These are phyloP conservation scores for Lasiurus borealis DNA, from an alignment of 2,113 vertebrate species.

Conservation along the genomic window DNA sequence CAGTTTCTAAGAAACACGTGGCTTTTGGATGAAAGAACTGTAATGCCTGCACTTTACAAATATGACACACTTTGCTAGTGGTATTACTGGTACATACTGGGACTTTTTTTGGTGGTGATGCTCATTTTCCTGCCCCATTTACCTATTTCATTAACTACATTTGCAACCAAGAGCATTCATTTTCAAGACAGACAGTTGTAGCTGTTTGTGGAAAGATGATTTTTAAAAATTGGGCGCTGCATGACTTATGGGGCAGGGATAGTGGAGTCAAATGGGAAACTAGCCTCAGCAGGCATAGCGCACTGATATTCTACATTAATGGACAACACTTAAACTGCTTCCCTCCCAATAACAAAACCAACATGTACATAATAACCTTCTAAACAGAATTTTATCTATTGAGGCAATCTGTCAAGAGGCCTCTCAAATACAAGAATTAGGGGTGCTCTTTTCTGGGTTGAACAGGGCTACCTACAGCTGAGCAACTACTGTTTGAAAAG, in stretches of 20 bases:
- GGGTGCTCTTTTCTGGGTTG: background rate
- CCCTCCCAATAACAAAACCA: background rate
- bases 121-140: conserved; percentile 4
- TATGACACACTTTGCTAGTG: background rate
- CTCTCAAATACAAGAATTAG: background rate
- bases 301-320: background rate
- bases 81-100: background rate
- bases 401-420: background rate
- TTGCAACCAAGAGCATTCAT: background rate
- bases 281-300: background rate
- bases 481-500: background rate
- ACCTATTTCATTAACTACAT: background rate
- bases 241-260: background rate
- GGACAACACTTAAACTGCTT: background rate
- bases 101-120: conserved; percentile 33
- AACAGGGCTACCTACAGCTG: background rate
- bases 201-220: background rate
- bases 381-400: background rate
- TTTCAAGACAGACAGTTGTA: background rate
- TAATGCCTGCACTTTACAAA: background rate
- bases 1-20: conserved; percentile 63
- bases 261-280: background rate
- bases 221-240: background rate
- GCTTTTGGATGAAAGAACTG: background rate
- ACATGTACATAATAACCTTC: background rate